Evolutionary conservation across 2,797 vertebrate genomes (phyloP).

Genomic region (Allobates femoralis): DNA sequence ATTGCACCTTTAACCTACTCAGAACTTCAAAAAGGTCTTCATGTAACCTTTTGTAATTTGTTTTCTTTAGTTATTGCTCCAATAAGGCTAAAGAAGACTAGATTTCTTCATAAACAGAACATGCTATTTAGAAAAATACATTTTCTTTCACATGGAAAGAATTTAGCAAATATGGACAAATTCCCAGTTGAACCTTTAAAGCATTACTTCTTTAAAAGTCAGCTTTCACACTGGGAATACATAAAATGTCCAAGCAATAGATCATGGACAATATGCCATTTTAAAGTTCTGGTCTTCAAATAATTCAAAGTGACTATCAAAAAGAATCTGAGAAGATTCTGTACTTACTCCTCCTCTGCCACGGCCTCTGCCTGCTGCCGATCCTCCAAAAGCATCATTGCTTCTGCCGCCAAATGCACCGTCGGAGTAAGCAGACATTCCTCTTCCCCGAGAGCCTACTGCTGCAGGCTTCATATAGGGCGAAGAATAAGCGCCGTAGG

Average conservation of each 20-base stretch:
- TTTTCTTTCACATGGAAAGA: constrained; percentile 79
- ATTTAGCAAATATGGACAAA: constrained; percentile 70
- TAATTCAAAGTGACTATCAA: constrained; percentile 85
- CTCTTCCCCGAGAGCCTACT: constrained; percentile 89
- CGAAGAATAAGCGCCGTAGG: constrained; percentile 87
- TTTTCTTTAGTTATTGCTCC: constrained; percentile 69
- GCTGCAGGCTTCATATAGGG: constrained; percentile 84
- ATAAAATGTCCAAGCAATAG: constrained; percentile 65
- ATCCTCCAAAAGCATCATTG: constrained; percentile 87
- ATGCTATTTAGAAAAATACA: constrained; percentile 69
- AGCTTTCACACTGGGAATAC: constrained; percentile 71
- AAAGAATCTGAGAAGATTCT: constrained; percentile 87
- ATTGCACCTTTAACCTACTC: constrained; percentile 87
- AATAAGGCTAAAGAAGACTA: constrained; percentile 78
- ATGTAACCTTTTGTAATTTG: constrained; percentile 75
- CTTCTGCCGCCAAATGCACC: constrained; percentile 85
- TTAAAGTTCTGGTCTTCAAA: constrained; percentile 83
- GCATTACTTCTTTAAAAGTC: constrained; percentile 71
- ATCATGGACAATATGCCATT: constrained; percentile 67
- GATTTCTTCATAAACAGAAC: constrained; percentile 84
- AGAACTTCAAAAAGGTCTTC: constrained; percentile 75
- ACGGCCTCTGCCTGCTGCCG: constrained; percentile 85
- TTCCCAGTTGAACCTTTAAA: constrained; percentile 74
- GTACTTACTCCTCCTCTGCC: constrained; percentile 89
- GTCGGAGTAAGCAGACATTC: constrained; percentile 85